Evolutionary conservation across 2,113 vertebrate genomes (phyloP), one percentile per base, ranked within the genome.

Genomic region (Fregetta grallaria): DNA sequence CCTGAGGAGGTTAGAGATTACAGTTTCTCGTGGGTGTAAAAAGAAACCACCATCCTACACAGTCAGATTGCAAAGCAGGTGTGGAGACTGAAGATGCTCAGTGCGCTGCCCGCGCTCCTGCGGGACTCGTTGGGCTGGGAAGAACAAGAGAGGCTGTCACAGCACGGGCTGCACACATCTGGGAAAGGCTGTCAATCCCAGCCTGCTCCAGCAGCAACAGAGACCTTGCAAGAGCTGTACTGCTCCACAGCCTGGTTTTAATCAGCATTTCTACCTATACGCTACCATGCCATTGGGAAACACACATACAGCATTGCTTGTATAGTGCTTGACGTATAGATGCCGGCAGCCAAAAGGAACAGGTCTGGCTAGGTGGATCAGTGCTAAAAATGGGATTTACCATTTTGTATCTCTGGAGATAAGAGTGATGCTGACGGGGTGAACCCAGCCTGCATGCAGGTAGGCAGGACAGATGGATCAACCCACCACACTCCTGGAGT

Each of bases 381-480:
- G 21, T n/a, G 53, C 72, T 56, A 61, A 90, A 90, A 12, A 9
- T 1, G 19, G 7, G 6, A 86, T 83, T 36, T 34, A 22, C 47
- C 1, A 1, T 36, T 53, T 74, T 1, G 0, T 26, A 10, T 49
- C 62, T 72, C 53, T 78, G 73, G n/a, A 95, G 83, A 23, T 14
- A 40, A 32, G 56, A 88, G 66, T 0, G 1, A 76, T 19, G 85
- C 50, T 30, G 74, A 30, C 2, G 1, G 81, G 36, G 47, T 25
- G 55, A 81, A 55, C 19, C n/a, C 85, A 42, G 73, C 7, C 75
- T 36, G 76, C 30, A 15, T 2, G 42, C 88, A 92, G 88, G 86
- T 40, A 87, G 56, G 70, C 38, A 93, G 86, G 49, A 80, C 72
- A 95, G 88, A 88, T 32, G 65, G 77, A 88, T 45, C 55, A 58